Percentiles rank a stretch among this genome's conserved stretches.
phyloP scores from a whole-genome alignment of 2,888 invertebrate genomes.

The Lycia hirtaria region DNA sequence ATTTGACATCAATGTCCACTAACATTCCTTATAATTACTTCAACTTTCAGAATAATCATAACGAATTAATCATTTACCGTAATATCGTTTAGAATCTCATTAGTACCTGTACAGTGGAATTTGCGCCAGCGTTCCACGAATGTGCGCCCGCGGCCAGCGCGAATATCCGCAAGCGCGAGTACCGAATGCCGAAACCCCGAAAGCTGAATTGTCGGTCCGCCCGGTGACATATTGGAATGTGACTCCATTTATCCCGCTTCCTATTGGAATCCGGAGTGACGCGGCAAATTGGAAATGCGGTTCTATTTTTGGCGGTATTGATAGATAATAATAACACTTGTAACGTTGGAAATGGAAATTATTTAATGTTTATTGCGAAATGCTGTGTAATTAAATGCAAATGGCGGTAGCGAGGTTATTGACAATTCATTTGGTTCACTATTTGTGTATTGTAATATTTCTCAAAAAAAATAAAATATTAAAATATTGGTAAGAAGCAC shows the following conservation, averaged over 20 bases:
- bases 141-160: conserved; percentile 55
- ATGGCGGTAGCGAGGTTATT: neutral
- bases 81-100: conserved; percentile 75
- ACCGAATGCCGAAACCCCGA: conserved; percentile 69
- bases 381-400: conserved; percentile 9
- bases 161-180: conserved; percentile 73
- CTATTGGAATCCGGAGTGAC: conserved; percentile 85
- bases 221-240: conserved; percentile 85
- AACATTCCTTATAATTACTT: conserved; percentile 16
- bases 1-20: conserved; percentile 3
- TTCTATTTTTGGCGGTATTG: conserved; percentile 81
- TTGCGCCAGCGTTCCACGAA: conserved; percentile 68
- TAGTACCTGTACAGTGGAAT: conserved; percentile 64
- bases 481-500: neutral
- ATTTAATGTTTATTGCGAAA: conserved; percentile 27
- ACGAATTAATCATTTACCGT: conserved; percentile 51
- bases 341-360: conserved; percentile 48
- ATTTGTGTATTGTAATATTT: neutral
- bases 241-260: conserved; percentile 85
- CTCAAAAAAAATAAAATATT: neutral
- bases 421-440: neutral
- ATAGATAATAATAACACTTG: conserved; percentile 77
- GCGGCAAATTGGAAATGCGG: conserved; percentile 84
- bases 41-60: conserved; percentile 40
- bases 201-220: conserved; percentile 76